phyloP scores from a whole-genome alignment of 2,797 vertebrate species.

The Crocodylus rhombifer region DNA sequence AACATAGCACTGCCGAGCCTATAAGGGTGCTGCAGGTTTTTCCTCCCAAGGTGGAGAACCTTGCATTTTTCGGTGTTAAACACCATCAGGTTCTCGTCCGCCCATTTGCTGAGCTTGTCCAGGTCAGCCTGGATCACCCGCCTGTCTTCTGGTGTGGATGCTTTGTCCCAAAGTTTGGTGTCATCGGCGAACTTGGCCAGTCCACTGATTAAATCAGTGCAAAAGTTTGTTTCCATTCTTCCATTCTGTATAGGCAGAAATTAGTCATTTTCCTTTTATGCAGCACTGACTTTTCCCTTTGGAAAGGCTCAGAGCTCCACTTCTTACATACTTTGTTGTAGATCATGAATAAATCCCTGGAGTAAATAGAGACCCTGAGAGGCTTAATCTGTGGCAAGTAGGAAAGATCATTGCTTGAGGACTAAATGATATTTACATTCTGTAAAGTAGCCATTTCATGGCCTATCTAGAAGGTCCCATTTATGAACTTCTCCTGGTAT shows the following conservation, averaged over 20 bases:
- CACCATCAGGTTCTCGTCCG: no score
- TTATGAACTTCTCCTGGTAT: background rate
- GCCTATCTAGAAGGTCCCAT: background rate
- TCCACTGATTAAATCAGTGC: background rate
- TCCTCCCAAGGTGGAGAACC: no score
- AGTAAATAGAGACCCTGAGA: background rate
- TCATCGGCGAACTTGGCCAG: no score
- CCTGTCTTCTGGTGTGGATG: no score
- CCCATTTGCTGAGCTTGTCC: no score
- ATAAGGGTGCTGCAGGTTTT: no score
- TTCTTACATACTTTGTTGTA: background rate
- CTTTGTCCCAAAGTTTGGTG: no score
- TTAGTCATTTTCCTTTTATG: background rate
- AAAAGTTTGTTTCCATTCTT: background rate
- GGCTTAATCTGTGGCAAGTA: background rate
- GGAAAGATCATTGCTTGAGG: background rate
- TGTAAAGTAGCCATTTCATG: background rate
- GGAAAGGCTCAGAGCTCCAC: background rate
- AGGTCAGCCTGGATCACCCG: no score
- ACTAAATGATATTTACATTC: background rate
- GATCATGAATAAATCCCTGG: background rate
- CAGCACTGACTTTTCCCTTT: accelerated
- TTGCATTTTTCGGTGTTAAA: no score
- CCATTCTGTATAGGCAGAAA: background rate
- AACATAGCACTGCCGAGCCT: no score